Evolutionary conservation across 2,113 vertebrate species (phyloP).

Genomic region (Rhinopomastus cyanomelas): DNA sequence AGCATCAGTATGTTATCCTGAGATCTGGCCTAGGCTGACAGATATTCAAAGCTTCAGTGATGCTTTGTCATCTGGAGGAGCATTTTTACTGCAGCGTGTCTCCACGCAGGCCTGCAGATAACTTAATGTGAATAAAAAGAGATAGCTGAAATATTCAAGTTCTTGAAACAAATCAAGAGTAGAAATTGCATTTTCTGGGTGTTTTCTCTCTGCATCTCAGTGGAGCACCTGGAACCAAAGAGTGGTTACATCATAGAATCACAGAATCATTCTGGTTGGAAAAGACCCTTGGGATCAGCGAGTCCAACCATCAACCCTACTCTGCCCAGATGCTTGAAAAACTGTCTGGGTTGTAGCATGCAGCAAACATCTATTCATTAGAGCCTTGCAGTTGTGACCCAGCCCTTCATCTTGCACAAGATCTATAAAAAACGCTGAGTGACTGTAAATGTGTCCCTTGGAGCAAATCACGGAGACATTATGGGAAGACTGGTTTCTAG

Average conservation of each 20-base stretch:
- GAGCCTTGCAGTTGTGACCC: constrained; percentile 41
- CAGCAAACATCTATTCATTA: constrained; percentile 47
- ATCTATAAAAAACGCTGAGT: constrained; percentile 50
- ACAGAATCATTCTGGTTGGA: background rate
- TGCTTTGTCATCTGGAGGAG: background rate
- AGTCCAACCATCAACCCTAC: no score
- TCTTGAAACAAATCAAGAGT: background rate
- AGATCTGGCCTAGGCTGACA: background rate
- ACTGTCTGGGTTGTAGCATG: constrained; percentile 40
- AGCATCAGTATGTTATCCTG: background rate
- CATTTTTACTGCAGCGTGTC: background rate
- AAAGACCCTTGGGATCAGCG: constrained; percentile 17
- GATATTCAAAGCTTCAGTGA: background rate
- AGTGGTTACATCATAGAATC: background rate
- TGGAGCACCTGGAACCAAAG: background rate
- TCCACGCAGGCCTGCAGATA: background rate
- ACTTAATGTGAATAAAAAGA: background rate
- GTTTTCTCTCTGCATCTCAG: background rate
- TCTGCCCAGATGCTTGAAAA: no score
- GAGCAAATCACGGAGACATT: constrained; percentile 59
- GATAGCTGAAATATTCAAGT: background rate
- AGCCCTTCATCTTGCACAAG: constrained; percentile 53
- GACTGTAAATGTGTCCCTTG: constrained; percentile 56
- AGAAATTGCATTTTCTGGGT: background rate
- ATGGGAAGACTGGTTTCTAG: constrained; percentile 36